phyloP scores from a whole-genome alignment of 30 jellyfish, hydroid and myxozoan species.

The Nemopilema nomurai region DNA sequence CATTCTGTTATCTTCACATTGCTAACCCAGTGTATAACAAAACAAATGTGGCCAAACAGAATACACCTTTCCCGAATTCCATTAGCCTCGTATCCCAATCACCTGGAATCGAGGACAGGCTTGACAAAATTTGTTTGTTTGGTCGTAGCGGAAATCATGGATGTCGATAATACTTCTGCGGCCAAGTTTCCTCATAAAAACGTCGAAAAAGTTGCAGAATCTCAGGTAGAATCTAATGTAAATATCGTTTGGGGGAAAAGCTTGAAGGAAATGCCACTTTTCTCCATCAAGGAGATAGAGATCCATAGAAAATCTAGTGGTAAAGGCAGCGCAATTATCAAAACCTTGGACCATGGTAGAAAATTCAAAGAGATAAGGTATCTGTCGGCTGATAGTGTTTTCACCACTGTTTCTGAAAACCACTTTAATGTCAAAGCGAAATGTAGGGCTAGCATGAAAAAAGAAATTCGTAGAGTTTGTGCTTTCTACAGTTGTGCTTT shows the following conservation, averaged over 20 bases:
- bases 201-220: neutral
- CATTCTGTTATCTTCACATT: too few relatives aligned
- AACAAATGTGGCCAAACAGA: too few relatives aligned
- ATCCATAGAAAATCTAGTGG: constrained; percentile 36
- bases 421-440: constrained; percentile 24
- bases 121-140: constrained; percentile 6
- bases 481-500: too few relatives aligned
- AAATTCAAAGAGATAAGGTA: constrained; percentile 22
- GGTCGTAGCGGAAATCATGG: constrained; percentile 11
- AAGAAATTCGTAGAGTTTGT: neutral
- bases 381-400: constrained; percentile 29
- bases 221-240: neutral
- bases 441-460: constrained; percentile 52
- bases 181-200: neutral
- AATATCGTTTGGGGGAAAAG: constrained; percentile 28
- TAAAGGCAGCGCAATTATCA: constrained; percentile 35
- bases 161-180: constrained; percentile 4
- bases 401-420: constrained; percentile 12
- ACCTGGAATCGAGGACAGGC: constrained; percentile 12
- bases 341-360: constrained; percentile 49
- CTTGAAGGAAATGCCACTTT: constrained; percentile 41
- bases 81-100: constrained; percentile 4
- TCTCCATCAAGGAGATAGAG: constrained; percentile 43
- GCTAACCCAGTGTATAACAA: too few relatives aligned
- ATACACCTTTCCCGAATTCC: constrained; percentile 27